Base-by-base conservation (phyloP, 2,797 vertebrate species). In the Hyperoplus immaculatus region DNA sequence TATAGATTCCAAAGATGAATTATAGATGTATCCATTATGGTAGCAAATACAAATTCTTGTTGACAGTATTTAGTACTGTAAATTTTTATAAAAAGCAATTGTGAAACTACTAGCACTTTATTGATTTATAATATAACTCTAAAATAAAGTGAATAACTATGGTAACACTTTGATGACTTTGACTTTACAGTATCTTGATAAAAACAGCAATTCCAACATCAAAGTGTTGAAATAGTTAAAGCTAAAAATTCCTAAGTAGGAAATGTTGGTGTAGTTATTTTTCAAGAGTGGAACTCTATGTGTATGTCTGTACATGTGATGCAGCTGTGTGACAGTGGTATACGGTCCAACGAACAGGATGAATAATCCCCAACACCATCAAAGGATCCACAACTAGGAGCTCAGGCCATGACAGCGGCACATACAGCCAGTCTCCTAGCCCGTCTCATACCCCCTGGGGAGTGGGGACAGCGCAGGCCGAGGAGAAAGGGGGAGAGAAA, bases 361-460 rank as follows among this genome's bases (percentile, higher is more conserved):
- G 87, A 92, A 91, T 92, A 93, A 93, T 93, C 91, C 93, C 85
- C 85, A 88, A 89, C 91, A 89, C 88, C 91, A 94, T 94, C 93
- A 93, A 94, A 94, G 93, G 84, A 87, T 90, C 89, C 82, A 89
- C 87, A 90, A 86, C 86, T 83, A 46, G 83, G 85, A 88, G 90
- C 93, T 89, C 84, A 85, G 90, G 90, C 91, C 89, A 90, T 89
- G 90, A 92, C 91, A 92, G 91, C 67, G 49, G 77, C 80, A 78
- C 88, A 88, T 75, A 85, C 83, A 88, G 87, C 51, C 46, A 85
- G 83, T 75, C 89, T 90, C 84, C 88, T 60, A 86, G 86, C 82
- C 81, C 51, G 85, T 76, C 80, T 87, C 86, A 78, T 85, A 92
- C 90, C 92, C 89, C 92, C 87, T 77, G 88, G 84, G 86, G 92